Base-by-base conservation (phyloP, 2,888 invertebrate species). In the Exocentrus adspersus region DNA sequence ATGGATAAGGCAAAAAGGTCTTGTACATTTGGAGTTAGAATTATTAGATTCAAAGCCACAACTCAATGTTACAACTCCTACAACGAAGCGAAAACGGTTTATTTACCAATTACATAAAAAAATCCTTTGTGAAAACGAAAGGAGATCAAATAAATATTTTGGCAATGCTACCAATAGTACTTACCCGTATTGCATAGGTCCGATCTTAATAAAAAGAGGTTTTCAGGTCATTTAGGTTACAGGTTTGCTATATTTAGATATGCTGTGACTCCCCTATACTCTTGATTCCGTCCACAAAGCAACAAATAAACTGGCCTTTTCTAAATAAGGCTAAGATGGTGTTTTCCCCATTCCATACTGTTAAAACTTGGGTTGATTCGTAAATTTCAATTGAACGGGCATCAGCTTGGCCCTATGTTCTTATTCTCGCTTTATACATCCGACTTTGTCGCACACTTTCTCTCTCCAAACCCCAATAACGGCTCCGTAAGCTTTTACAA, bases 231-330 rank as follows among this genome's bases (percentile, higher is more conserved):
- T 57, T 43, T 46, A 57, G 10, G 42, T 12, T 42, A 28, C 41
- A 42, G 42, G 43, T 56, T 45, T 20, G 45, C 17, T 28, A 56
- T 24, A 58, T 14, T 48, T 46, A 48, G 48, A 45, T 48, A 37
- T 37, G 20, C 41, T 14, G 56, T 56, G 46, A 50, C 56, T 57
- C 51, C n/a, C 57, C 64, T 69, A 60, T 66, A 70, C 70, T 70
- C 67, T 67, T 68, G 70, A 73, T 74, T 73, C 68, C 62, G 64
- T 68, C 65, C 72, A 66, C 72, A 68, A n/a, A 69, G 71, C 75
- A 72, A 70, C 75, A 75, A 75, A 76, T 75, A 77, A 76, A 77
- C 73, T 74, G 76, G 75, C 76, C 77, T 75, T 76, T 75, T 75
- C 74, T 62, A 74, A 77, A 77, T 75, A 75, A 76, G 76, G 76